Conservation (phyloP, 2,888 invertebrate species). For the Alloscopus bannaensis region DNA sequence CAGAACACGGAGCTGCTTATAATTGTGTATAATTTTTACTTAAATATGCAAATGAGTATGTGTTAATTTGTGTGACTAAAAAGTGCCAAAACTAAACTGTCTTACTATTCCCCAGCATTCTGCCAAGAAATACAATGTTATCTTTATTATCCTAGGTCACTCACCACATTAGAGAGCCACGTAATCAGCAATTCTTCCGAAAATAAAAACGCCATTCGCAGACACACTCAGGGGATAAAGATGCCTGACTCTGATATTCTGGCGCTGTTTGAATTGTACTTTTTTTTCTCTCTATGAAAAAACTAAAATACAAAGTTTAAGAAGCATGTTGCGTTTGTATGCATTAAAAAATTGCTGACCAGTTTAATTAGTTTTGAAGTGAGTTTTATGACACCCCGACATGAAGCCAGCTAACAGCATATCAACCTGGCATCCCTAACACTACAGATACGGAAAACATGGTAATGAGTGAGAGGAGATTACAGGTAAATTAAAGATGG, state of each 20-base stretch:
- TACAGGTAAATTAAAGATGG: conserved; percentile 17
- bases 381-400: conserved; percentile 26
- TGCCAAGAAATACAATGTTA: neutral
- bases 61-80: neutral
- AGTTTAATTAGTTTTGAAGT: conserved; percentile 12
- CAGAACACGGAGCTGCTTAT: no score
- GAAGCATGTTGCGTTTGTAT: no score
- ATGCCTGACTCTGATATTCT: no score
- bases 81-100: neutral
- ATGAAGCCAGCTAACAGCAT: conserved; percentile 9
- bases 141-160: conserved; percentile 23
- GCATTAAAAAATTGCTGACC: no score
- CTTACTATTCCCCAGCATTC: neutral
- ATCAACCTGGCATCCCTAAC: neutral
- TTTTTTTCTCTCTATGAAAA: no score
- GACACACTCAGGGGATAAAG: no score
- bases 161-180: neutral
- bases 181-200: no score
- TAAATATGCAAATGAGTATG: conserved; percentile 2
- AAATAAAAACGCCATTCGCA: no score
- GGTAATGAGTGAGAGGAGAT: neutral
- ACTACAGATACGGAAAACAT: neutral
- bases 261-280: no score
- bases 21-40: neutral
- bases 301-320: no score